Evolutionary conservation across 2,797 vertebrate species (phyloP).

Genomic region (Pipistrellus pygmaeus): DNA sequence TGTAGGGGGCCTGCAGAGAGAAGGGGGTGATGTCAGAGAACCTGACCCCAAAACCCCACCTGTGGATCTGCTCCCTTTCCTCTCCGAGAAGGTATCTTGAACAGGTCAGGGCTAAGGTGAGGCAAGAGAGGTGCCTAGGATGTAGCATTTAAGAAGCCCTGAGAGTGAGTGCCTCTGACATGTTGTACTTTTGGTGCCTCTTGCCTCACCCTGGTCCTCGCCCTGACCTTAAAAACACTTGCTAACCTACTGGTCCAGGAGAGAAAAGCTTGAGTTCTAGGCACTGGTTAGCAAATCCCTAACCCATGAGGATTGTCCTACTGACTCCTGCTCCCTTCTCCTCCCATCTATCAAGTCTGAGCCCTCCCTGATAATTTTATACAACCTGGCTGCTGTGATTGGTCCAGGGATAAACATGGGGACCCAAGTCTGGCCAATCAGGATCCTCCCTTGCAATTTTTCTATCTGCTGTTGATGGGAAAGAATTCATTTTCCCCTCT

Average conservation of each 20-base stretch:
- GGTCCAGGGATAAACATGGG: neutral
- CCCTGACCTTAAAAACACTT: conserved; percentile 1
- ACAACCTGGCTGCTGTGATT: neutral
- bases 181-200: neutral
- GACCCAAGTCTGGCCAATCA: conserved; percentile 13
- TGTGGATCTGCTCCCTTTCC: neutral
- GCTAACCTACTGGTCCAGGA: neutral
- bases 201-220: neutral
- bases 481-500: neutral
- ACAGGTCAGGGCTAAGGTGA: neutral
- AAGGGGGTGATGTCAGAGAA: neutral
- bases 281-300: neutral
- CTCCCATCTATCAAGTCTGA: neutral
- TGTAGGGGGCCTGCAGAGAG: conserved; percentile 90
- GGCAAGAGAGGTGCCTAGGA: neutral
- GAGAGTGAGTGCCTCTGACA: neutral
- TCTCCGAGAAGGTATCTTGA: neutral
- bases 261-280: neutral
- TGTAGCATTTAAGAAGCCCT: neutral
- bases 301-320: neutral
- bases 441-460: conserved; percentile 3
- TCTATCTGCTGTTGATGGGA: neutral
- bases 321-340: neutral
- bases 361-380: neutral
- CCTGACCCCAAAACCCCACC: neutral